Conservation (phyloP, 53 echinoderm and acorn worm species). For the Paelopatides confundens region DNA sequence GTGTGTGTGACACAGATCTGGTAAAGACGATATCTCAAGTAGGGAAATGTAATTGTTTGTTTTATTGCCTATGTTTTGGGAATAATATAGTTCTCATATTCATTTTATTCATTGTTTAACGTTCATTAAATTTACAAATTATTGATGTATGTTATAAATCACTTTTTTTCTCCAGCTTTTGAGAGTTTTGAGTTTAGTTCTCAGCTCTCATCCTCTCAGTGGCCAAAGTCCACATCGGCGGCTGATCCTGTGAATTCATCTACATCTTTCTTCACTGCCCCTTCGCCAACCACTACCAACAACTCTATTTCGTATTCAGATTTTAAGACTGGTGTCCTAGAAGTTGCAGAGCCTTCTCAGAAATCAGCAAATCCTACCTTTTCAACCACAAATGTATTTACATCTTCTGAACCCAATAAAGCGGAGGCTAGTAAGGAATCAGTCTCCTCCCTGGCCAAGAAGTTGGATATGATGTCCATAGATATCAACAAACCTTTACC, state of each 20-base stretch:
- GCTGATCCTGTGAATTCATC: neutral
- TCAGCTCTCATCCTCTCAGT: conserved; percentile 28
- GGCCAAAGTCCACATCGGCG: conserved; percentile 4
- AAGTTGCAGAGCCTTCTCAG: conserved; percentile 8
- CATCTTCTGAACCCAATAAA: conserved; percentile 17
- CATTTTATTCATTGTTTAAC: too few species aligned
- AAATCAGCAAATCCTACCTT: conserved; percentile 22
- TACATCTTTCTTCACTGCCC: neutral
- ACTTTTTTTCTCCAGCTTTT: conserved; percentile 12
- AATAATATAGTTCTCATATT: too few species aligned
- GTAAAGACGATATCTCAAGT: too few species aligned
- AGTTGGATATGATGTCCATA: conserved; percentile 54
- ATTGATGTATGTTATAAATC: neutral
- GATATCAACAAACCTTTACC: conserved; percentile 50
- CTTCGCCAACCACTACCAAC: neutral
- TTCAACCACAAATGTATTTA: conserved; percentile 1
- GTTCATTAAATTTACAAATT: too few species aligned
- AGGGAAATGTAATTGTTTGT: too few species aligned
- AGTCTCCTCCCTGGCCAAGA: conserved; percentile 5
- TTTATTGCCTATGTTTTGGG: too few species aligned
- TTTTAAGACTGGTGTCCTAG: neutral
- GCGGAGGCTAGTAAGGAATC: neutral
- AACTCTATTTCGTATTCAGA: neutral
- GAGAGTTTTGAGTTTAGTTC: conserved; percentile 41
- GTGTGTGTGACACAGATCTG: too few species aligned